Conservation (phyloP, 2,888 invertebrate genomes). For the Sarcophaga rosellei region DNA sequence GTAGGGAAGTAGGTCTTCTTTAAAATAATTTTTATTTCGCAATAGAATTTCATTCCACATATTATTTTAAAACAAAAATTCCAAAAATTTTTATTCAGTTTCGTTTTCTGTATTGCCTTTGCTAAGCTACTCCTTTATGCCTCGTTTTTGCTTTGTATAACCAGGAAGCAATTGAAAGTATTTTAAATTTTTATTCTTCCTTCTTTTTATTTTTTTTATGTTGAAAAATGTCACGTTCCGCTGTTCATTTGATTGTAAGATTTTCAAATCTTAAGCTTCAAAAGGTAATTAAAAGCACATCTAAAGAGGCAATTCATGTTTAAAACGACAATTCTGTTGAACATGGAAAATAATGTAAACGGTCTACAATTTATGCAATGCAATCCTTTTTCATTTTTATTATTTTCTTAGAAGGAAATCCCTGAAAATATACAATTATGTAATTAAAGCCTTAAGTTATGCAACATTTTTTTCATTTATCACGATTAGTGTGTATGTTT, state of each 20-base stretch:
- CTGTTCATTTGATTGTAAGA: constrained; percentile 53
- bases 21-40: neutral
- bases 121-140: neutral
- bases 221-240: constrained; percentile 63
- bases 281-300: constrained; percentile 45
- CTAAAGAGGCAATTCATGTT: constrained; percentile 16
- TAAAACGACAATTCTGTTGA: constrained; percentile 23
- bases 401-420: neutral
- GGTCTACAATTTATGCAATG: constrained; percentile 27
- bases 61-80: neutral
- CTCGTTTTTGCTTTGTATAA: constrained; percentile 7
- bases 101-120: neutral
- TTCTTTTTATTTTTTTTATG: neutral
- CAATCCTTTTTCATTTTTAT: neutral
- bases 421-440: constrained; percentile 16
- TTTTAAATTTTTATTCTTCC: neutral
- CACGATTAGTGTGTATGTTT: no score
- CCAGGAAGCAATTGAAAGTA: constrained; percentile 56
- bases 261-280: constrained; percentile 32
- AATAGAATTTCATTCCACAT: neutral
- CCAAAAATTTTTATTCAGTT: no score
- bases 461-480: neutral
- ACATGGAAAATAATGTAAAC: constrained; percentile 12
- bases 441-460: neutral
- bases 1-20: neutral